Evolutionary conservation across 2,113 vertebrate species (phyloP).

Genomic region (Trinectes maculatus): DNA sequence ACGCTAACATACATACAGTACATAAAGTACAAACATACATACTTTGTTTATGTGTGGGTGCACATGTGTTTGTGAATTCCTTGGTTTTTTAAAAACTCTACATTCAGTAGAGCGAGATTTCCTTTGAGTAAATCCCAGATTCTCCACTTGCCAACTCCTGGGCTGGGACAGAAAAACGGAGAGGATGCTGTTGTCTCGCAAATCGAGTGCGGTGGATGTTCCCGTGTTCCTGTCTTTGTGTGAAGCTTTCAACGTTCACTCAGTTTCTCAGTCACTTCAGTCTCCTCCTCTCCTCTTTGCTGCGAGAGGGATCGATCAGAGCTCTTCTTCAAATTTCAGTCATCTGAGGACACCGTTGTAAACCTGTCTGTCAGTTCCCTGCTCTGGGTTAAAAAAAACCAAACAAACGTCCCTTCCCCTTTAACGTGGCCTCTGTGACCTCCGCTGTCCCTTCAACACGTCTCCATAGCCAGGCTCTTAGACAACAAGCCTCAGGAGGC

Average conservation of each 20-base stretch:
- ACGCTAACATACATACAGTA: slow-evolving; percentile 68
- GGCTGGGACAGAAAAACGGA: slow-evolving; percentile 66
- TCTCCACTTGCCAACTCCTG: slow-evolving; percentile 77
- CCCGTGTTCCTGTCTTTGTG: slow-evolving; percentile 80
- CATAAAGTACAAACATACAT: slow-evolving; percentile 72
- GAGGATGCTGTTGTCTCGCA: slow-evolving; percentile 73
- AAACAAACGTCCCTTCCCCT: slow-evolving; percentile 13
- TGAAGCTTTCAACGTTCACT: slow-evolving; percentile 71
- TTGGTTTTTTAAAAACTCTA: slow-evolving; percentile 82
- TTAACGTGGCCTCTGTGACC: slow-evolving; percentile 49
- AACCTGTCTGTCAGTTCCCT: slow-evolving; percentile 28
- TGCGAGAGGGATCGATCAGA: slow-evolving; percentile 30
- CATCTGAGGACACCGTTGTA: slow-evolving; percentile 16
- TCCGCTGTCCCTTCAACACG: slow-evolving; percentile 21
- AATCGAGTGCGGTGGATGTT: slow-evolving; percentile 57
- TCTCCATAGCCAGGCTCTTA: slow-evolving; percentile 48
- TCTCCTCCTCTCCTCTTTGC: slow-evolving; percentile 35
- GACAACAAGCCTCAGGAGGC: slow-evolving; percentile 52
- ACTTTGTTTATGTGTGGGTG: slow-evolving; percentile 59
- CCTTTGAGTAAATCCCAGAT: slow-evolving; percentile 79
- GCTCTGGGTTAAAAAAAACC: slow-evolving; percentile 34
- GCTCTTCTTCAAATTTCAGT: slow-evolving; percentile 32
- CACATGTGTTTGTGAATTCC: slow-evolving; percentile 64
- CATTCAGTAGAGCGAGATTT: slow-evolving; percentile 83
- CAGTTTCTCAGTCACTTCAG: slow-evolving; percentile 50